These are phyloP conservation scores for Pseudotriccus pelzelni DNA, from an alignment of 2,797 vertebrate genomes.

Conservation along the genomic window DNA sequence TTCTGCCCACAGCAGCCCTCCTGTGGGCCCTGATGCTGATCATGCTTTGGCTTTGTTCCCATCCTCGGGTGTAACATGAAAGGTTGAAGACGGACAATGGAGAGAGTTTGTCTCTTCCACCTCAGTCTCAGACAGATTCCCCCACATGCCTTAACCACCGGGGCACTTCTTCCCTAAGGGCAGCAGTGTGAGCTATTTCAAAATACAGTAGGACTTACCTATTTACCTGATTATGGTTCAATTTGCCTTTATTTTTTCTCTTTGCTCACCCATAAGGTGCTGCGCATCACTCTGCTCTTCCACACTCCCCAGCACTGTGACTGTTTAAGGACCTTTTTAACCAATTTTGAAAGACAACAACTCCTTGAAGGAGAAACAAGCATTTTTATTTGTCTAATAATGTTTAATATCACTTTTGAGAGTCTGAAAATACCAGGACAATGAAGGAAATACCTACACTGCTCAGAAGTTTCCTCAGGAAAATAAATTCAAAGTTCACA, in stretches of 20 bases:
- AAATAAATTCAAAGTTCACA: neutral
- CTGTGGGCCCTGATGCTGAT: rapidly evolving
- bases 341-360: neutral
- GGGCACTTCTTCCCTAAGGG: rapidly evolving
- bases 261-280: rapidly evolving
- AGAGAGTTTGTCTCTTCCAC: neutral
- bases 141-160: rapidly evolving
- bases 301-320: neutral
- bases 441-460: neutral
- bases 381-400: neutral
- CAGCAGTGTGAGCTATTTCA: neutral
- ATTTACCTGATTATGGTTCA: neutral
- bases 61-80: neutral
- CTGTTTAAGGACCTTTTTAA: neutral
- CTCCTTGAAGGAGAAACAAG: neutral
- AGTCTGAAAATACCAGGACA: neutral
- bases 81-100: neutral
- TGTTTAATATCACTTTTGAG: neutral
- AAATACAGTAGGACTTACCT: neutral
- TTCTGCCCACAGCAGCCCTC: neutral
- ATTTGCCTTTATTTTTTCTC: neutral
- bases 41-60: rapidly evolving
- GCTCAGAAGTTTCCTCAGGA: neutral
- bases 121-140: neutral
- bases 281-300: neutral